Conservation (phyloP, 2,797 vertebrate genomes). For the Chiloscyllium punctatum region DNA sequence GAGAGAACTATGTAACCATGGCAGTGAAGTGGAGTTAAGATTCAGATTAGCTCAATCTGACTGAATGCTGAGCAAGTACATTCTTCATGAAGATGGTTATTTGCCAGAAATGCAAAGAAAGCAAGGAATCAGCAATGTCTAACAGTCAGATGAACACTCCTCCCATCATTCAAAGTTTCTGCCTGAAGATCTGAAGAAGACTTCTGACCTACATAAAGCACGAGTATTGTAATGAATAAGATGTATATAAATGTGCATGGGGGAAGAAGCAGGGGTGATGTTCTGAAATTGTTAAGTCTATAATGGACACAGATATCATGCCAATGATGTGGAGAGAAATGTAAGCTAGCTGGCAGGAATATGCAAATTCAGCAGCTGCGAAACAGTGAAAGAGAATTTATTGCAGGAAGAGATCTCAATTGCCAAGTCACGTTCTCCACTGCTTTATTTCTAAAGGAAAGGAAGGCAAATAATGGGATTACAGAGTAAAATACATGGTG, state of each 20-base stretch:
- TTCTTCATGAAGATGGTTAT: not conserved
- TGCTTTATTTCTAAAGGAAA: not conserved
- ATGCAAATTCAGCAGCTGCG: not conserved
- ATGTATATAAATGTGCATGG: not conserved
- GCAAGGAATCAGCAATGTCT: not conserved
- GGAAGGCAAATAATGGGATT: not conserved
- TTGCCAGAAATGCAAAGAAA: not conserved
- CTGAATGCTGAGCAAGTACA: not conserved
- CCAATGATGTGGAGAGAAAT: not conserved
- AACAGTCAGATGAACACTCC: not conserved
- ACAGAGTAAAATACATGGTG: not conserved
- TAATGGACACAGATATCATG: not conserved
- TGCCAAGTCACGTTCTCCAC: not conserved
- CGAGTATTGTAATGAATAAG: not conserved
- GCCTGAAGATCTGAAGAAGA: not conserved
- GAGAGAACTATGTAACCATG: not conserved
- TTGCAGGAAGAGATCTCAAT: not conserved
- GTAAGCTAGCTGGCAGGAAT: not conserved
- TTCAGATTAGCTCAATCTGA: not conserved
- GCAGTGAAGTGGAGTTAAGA: not conserved
- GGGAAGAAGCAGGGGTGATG: too few species aligned
- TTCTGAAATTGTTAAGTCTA: not conserved
- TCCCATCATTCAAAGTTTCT: not conserved
- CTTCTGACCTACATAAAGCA: not conserved
- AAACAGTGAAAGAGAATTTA: not conserved